phyloP scores from a whole-genome alignment of 1,140 invertebrate genomes.

The Anastatus disparis region DNA sequence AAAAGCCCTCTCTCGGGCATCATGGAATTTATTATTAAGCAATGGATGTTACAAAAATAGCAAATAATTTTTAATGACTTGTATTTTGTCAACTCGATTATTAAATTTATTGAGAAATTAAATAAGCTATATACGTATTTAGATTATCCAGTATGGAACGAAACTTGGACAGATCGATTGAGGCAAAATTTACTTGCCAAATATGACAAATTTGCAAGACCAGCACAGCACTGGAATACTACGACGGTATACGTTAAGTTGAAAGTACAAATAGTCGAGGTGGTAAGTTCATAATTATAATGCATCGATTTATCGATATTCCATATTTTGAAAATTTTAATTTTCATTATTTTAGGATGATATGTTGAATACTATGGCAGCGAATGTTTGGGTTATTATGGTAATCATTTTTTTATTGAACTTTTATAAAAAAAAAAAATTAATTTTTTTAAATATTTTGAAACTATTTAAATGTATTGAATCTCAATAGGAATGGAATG shows the following conservation, averaged over 20 bases:
- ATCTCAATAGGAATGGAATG: constrained; percentile 73
- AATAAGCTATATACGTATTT: constrained; percentile 24
- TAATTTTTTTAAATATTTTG: no score
- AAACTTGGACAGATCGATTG: constrained; percentile 70
- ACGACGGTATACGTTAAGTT: constrained; percentile 69
- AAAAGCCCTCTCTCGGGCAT: no score
- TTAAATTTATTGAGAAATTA: no score
- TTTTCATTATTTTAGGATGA: constrained; percentile 28
- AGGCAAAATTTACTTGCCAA: constrained; percentile 70
- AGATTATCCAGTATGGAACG: constrained; percentile 66
- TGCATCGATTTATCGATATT: no score
- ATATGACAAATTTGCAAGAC: constrained; percentile 74
- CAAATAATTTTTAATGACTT: constrained; percentile 5
- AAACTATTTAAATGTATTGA: neutral
- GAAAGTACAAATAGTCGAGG: constrained; percentile 56
- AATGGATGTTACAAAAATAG: no score
- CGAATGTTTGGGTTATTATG: constrained; percentile 35
- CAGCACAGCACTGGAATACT: constrained; percentile 67
- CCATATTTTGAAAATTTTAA: neutral
- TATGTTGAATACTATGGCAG: constrained; percentile 34
- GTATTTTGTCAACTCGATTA: constrained; percentile 17
- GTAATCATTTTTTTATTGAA: constrained; percentile 9
- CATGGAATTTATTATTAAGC: no score
- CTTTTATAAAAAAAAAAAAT: no score
- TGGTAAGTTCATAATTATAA: no score